These are phyloP conservation scores for Tachina fera DNA, from an alignment of 2,888 invertebrate species.

Conservation along the genomic window DNA sequence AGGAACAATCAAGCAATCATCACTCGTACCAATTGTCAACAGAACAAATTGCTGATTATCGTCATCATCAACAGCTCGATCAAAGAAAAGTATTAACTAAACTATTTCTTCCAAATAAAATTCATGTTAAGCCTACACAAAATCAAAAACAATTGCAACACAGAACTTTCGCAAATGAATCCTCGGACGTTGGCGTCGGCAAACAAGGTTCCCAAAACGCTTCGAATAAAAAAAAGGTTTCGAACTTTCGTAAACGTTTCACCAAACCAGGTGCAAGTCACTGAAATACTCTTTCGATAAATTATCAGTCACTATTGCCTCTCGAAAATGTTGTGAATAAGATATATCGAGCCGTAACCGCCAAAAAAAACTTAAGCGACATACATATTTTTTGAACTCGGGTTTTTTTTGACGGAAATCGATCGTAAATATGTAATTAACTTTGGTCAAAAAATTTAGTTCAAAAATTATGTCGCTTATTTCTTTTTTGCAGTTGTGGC, in stretches of 20 bases:
- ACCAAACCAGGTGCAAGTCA: conserved; percentile 25
- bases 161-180: conserved; percentile 16
- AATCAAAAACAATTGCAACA: conserved; percentile 39
- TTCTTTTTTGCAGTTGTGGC: no score
- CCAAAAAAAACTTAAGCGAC: no score
- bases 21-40: conserved; percentile 5
- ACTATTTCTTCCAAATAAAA: conserved; percentile 57
- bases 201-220: conserved; percentile 39
- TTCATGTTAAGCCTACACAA: conserved; percentile 46
- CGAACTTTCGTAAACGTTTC: conserved; percentile 54
- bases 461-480: no score
- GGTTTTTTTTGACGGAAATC: no score
- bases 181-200: conserved; percentile 1
- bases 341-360: not conserved
- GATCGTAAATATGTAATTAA: no score
- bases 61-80: conserved; percentile 56
- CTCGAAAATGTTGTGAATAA: no score
- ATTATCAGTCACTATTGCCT: not conserved
- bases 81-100: conserved; percentile 57
- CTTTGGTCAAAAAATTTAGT: no score
- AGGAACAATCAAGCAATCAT: not conserved
- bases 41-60: conserved; percentile 43
- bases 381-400: no score
- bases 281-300: conserved; percentile 26
- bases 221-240: conserved; percentile 33